Conservation (phyloP, 2,888 invertebrate genomes). For the Ferdinandea cuprea region DNA sequence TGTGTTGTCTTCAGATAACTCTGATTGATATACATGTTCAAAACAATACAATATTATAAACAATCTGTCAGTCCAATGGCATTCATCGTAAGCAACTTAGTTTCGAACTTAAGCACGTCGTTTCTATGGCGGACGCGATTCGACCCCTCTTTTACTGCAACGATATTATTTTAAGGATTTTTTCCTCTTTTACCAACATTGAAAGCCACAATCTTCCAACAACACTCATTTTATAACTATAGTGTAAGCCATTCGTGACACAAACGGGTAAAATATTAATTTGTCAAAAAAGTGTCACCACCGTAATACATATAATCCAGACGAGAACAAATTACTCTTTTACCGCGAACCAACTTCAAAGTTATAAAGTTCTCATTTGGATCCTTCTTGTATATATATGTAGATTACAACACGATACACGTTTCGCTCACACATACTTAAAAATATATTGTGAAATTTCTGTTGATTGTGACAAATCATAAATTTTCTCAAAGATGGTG, state of each 20-base stretch:
- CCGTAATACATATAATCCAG: slow-evolving; percentile 14
- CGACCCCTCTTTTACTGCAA: too few relatives aligned
- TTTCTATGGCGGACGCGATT: too few relatives aligned
- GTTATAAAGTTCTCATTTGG: slow-evolving; percentile 30
- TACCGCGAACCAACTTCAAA: slow-evolving; percentile 27
- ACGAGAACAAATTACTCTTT: slow-evolving; percentile 6
- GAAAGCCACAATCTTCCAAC: not conserved
- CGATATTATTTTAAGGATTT: too few relatives aligned
- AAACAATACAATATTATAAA: too few relatives aligned
- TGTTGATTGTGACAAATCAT: slow-evolving; percentile 57
- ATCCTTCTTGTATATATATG: slow-evolving; percentile 11
- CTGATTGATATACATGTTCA: too few relatives aligned
- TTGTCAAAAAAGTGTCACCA: slow-evolving; percentile 61
- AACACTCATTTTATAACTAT: not conserved
- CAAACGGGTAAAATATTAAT: slow-evolving; percentile 53
- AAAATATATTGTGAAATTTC: slow-evolving; percentile 31
- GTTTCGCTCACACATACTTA: too few relatives aligned
- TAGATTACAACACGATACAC: slow-evolving; percentile 1
- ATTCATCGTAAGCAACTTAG: too few relatives aligned
- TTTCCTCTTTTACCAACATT: too few relatives aligned
- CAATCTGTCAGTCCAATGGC: too few relatives aligned
- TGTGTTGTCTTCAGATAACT: too few relatives aligned
- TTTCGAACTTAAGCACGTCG: too few relatives aligned
- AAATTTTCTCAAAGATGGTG: slow-evolving; percentile 49
- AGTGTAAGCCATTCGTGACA: slow-evolving; percentile 42